phyloP scores from a whole-genome alignment of 1,140 invertebrate genomes.

The Metopolophium dirhodum region DNA sequence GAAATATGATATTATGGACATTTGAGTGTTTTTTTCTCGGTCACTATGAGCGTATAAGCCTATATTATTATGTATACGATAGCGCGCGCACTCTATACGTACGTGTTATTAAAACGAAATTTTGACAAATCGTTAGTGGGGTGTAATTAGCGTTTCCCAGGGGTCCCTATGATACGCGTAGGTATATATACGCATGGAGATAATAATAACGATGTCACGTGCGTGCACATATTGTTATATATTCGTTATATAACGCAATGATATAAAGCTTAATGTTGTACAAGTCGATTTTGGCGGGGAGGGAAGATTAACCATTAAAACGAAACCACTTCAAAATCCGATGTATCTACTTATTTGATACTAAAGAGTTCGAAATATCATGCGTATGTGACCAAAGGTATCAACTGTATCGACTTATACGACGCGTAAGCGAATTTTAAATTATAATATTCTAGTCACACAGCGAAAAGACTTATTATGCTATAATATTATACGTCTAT shows the following conservation, averaged over 20 bases:
- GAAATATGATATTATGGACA: neutral
- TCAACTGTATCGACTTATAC: no score
- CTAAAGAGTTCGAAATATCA: neutral
- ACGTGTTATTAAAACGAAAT: neutral
- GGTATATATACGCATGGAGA: neutral
- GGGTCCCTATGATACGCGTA: neutral
- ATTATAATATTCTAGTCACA: no score
- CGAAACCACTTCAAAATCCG: neutral
- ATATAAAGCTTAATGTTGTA: neutral
- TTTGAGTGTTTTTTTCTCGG: neutral
- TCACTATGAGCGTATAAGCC: neutral
- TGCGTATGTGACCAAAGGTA: neutral
- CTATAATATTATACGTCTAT: neutral
- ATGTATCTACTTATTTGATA: neutral
- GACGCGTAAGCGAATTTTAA: no score
- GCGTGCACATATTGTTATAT: neutral
- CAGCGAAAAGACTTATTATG: no score
- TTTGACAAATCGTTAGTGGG: slow-evolving; percentile 1
- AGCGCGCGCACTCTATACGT: neutral
- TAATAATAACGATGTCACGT: neutral
- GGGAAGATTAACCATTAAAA: neutral
- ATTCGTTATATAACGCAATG: neutral
- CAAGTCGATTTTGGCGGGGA: neutral
- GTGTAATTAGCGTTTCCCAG: neutral
- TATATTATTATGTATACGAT: neutral